phyloP scores from a whole-genome alignment of 2,888 invertebrate species.

The Acheta domesticus region DNA sequence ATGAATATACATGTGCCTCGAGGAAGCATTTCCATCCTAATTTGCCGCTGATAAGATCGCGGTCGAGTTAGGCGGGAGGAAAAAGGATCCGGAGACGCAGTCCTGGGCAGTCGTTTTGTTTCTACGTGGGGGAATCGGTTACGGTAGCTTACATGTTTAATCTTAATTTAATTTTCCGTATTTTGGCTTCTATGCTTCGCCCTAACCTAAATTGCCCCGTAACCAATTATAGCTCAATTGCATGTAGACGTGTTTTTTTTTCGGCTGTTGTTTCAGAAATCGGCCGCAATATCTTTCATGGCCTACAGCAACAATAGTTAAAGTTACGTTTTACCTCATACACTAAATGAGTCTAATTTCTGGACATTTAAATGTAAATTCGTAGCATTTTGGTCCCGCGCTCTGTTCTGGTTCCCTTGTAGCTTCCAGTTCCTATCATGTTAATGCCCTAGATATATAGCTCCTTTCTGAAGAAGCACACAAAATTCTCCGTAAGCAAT shows the following conservation, averaged over 20 bases:
- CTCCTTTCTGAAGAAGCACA: conserved; percentile 2
- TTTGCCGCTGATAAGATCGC: conserved; percentile 6
- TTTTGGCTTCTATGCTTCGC: conserved; percentile 6
- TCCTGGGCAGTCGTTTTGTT: not conserved
- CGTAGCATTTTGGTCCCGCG: not conserved
- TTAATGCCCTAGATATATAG: not conserved
- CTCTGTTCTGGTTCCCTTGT: not conserved
- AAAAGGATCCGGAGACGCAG: too few relatives aligned
- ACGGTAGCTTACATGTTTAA: conserved; percentile 18
- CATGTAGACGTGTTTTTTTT: not conserved
- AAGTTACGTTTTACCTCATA: not conserved
- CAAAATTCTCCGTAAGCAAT: not conserved
- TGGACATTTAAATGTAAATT: conserved; percentile 9
- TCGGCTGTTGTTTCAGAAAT: not conserved
- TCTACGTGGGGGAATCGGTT: not conserved
- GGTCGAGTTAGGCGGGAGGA: too few relatives aligned
- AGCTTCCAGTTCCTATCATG: not conserved
- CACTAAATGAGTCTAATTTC: conserved; percentile 18
- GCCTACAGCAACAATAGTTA: conserved; percentile 9
- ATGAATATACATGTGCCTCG: conserved; percentile 7
- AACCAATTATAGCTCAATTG: conserved; percentile 18
- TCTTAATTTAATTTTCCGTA: conserved; percentile 9
- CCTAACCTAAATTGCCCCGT: not conserved
- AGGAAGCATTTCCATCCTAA: conserved; percentile 2
- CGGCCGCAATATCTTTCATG: conserved; percentile 9